Evolutionary conservation across 1,140 invertebrate genomes (phyloP).

Genomic region (Tachypleus tridentatus): DNA sequence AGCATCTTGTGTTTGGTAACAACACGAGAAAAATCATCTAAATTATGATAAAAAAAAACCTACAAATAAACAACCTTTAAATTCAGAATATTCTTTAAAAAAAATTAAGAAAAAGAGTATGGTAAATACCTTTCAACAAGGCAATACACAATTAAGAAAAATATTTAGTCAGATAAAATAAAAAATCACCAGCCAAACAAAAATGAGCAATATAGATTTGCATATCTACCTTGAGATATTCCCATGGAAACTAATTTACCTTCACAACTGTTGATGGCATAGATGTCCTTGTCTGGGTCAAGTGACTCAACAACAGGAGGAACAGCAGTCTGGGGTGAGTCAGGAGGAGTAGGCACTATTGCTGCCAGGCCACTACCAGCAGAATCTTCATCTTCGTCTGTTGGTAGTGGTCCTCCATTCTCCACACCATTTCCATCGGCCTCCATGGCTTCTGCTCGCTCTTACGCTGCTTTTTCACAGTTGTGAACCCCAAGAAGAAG

Average conservation of each 20-base stretch:
- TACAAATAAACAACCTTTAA: too few relatives aligned
- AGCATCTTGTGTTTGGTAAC: too few relatives aligned
- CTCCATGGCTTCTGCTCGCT: slow-evolving; percentile 35
- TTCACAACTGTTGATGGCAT: slow-evolving; percentile 62
- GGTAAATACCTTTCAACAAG: too few relatives aligned
- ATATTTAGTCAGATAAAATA: too few relatives aligned
- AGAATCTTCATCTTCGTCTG: slow-evolving; percentile 30
- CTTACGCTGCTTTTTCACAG: slow-evolving; percentile 64
- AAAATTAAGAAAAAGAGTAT: too few relatives aligned
- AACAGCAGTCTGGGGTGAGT: slow-evolving; percentile 55
- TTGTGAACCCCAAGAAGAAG: slow-evolving; percentile 88
- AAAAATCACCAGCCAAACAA: too few relatives aligned
- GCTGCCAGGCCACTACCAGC: slow-evolving; percentile 48
- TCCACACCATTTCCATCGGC: slow-evolving; percentile 17
- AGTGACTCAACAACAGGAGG: slow-evolving; percentile 10
- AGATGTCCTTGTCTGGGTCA: slow-evolving; percentile 89
- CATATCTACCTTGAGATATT: too few relatives aligned
- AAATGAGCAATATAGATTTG: too few relatives aligned
- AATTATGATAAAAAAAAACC: too few relatives aligned
- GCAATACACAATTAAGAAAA: too few relatives aligned
- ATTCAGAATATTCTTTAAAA: too few relatives aligned
- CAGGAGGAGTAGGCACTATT: slow-evolving; percentile 64
- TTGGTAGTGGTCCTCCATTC: slow-evolving; percentile 13
- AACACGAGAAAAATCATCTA: too few relatives aligned
- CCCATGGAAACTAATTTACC: slow-evolving; percentile 24